phyloP scores from a whole-genome alignment of 2,113 vertebrate species.

The Cyprinodon brontotheroides region DNA sequence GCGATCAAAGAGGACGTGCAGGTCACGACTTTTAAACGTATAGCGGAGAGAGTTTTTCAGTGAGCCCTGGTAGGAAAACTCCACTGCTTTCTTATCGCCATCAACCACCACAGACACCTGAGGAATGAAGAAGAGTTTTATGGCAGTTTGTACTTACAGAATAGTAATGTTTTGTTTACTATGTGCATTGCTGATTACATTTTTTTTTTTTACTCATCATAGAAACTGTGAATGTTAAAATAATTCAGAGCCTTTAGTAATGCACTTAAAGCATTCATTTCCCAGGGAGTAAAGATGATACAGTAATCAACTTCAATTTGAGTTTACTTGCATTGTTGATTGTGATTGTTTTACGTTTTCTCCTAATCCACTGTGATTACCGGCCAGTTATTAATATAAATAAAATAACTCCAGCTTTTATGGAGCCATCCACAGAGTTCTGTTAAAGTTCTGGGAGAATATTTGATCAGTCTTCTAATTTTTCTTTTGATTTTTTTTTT shows the following conservation, averaged over 20 bases:
- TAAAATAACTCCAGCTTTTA: background rate
- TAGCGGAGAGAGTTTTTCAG: conserved; percentile 84
- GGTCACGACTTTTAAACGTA: conserved; percentile 90
- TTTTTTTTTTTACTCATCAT: background rate
- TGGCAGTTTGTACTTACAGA: background rate
- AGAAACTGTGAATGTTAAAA: background rate
- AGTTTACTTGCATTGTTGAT: background rate
- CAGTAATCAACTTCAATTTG: background rate
- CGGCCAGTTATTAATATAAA: background rate
- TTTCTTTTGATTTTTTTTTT: no score
- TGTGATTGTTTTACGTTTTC: background rate
- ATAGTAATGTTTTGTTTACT: background rate
- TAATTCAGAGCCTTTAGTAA: background rate
- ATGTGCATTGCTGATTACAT: background rate
- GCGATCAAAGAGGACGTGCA: conserved; percentile 91
- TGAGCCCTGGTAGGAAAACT: conserved; percentile 83
- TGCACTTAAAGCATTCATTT: no score
- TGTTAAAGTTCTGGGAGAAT: background rate
- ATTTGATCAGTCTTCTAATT: background rate
- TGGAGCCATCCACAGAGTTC: background rate
- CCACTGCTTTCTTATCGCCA: conserved; percentile 88
- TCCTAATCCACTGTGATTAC: no score
- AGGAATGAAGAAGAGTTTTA: background rate
- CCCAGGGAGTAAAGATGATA: no score
- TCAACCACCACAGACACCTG: conserved; percentile 90